Percentiles rank a stretch among this genome's conserved stretches.
phyloP scores from a whole-genome alignment of 2,888 invertebrate genomes.

The Mythimna ferrago region DNA sequence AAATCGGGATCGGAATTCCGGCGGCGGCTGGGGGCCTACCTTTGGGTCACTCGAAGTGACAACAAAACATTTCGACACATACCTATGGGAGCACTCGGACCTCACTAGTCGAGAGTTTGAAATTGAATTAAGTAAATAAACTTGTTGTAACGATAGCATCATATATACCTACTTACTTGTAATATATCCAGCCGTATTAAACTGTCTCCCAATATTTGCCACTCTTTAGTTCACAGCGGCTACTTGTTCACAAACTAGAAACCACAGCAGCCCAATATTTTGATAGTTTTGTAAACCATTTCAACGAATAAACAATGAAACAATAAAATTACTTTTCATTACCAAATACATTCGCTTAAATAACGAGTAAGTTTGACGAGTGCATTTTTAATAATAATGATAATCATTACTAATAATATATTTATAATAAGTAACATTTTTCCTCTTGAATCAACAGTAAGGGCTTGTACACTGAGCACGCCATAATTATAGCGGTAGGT shows the following conservation, averaged over 20 bases:
- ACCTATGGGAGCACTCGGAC: too few relatives aligned
- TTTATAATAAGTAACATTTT: not conserved
- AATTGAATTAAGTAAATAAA: not conserved
- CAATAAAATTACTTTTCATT: not conserved
- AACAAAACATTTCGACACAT: too few relatives aligned
- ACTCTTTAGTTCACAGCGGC: not conserved
- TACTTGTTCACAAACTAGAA: not conserved
- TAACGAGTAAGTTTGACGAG: not conserved
- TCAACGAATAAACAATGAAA: not conserved
- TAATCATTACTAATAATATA: not conserved
- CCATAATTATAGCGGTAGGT: too few relatives aligned
- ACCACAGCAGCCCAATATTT: not conserved
- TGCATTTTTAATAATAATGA: not conserved
- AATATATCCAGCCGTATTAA: not conserved
- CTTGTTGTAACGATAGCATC: not conserved
- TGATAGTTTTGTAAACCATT: not conserved
- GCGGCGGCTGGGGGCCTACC: too few relatives aligned
- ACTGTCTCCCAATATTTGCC: not conserved
- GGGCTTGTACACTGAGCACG: not conserved
- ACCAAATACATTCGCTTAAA: not conserved
- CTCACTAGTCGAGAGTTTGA: too few relatives aligned
- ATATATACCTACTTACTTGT: not conserved
- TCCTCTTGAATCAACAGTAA: conserved; percentile 10
- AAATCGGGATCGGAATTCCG: too few relatives aligned
- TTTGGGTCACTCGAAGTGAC: too few relatives aligned